phyloP scores from a whole-genome alignment of 2,113 vertebrate genomes.

The Sterrhoptilus dennistouni region DNA sequence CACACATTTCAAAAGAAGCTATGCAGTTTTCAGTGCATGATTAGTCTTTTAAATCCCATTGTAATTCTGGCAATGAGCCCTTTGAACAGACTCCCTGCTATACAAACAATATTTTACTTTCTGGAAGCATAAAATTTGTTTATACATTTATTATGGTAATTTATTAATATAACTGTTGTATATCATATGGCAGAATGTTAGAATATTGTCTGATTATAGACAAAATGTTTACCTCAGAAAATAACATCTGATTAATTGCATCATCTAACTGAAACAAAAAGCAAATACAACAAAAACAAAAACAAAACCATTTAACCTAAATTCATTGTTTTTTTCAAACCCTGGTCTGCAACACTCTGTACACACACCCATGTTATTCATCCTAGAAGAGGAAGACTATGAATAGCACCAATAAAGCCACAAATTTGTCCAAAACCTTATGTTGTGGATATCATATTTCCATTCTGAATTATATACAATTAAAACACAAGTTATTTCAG shows the following conservation, averaged over 20 bases:
- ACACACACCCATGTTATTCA: background rate
- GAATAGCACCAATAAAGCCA: background rate
- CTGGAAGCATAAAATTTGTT: background rate
- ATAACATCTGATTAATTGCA: background rate
- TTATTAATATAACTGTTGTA: background rate
- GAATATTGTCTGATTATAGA: background rate
- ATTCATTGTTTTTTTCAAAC: background rate
- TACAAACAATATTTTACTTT: slow-evolving; percentile 2
- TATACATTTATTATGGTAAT: background rate
- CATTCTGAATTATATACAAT: background rate
- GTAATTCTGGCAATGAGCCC: background rate
- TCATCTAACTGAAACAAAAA: background rate
- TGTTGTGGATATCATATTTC: fast-evolving
- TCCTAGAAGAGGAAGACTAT: background rate
- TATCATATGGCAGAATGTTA: background rate
- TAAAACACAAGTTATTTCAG: background rate
- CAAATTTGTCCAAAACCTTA: background rate
- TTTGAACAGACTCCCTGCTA: background rate
- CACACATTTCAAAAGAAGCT: background rate
- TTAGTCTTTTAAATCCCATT: background rate
- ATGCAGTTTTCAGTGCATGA: background rate
- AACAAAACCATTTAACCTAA: background rate
- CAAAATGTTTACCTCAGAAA: background rate
- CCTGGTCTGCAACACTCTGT: background rate
- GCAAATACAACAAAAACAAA: background rate